A percentile compares a stretch with the other conserved stretches of the same genome.
Conservation (phyloP, 2,113 vertebrate genomes). For the Nesogale talazaci region DNA sequence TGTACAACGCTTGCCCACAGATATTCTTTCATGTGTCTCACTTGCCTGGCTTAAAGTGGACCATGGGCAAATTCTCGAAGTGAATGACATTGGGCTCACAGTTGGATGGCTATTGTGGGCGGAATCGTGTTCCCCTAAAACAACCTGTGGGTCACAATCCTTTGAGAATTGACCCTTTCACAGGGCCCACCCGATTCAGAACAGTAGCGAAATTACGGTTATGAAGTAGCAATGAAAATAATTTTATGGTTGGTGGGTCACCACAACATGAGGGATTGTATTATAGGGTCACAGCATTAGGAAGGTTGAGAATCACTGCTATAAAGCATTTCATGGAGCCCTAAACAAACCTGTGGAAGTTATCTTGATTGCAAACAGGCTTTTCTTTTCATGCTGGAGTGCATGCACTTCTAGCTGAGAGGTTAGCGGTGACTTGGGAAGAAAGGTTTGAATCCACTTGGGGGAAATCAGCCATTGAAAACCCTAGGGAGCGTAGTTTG, state of each 20-base stretch:
- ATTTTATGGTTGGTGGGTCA: too few relatives aligned
- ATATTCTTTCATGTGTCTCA: neutral
- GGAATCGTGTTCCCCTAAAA: neutral
- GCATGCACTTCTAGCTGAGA: neutral
- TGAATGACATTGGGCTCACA: neutral
- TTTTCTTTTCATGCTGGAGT: neutral
- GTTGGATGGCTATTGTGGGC: neutral
- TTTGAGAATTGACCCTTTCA: too few relatives aligned
- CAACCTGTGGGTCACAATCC: too few relatives aligned
- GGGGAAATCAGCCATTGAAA: neutral
- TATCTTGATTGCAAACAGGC: neutral
- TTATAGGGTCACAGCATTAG: too few relatives aligned
- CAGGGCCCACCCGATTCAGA: too few relatives aligned
- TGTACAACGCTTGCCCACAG: neutral
- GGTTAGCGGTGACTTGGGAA: neutral
- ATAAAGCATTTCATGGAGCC: neutral
- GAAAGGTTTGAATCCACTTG: neutral
- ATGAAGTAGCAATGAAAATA: too few relatives aligned
- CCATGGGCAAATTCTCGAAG: rapidly evolving
- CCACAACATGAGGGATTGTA: too few relatives aligned
- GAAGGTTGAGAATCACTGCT: too few relatives aligned
- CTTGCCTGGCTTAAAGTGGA: neutral
- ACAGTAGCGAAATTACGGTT: too few relatives aligned
- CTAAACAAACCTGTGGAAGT: neutral
- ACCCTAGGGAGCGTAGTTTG: neutral